Evolutionary conservation across 1,140 invertebrate genomes (phyloP).

Genomic region (Nephila pilipes): DNA sequence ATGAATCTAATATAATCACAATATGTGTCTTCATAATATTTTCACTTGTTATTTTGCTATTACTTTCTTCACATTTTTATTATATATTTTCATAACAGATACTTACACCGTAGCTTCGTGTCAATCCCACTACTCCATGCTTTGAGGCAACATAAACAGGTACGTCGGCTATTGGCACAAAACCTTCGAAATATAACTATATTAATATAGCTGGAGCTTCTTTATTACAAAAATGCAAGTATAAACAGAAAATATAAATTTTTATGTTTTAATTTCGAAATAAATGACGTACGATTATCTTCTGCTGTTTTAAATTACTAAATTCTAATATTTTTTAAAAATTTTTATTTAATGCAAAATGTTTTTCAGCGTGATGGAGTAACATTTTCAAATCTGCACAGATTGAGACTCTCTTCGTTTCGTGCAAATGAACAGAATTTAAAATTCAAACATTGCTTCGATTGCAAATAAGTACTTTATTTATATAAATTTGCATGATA

Average conservation of each 20-base stretch:
- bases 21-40: too few relatives aligned
- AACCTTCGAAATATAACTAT: slow-evolving; percentile 21
- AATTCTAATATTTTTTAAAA: background rate
- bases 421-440: too few relatives aligned
- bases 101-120: slow-evolving; percentile 84
- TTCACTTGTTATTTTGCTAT: background rate
- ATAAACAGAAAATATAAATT: background rate
- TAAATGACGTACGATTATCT: too few relatives aligned
- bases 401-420: too few relatives aligned
- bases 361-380: too few relatives aligned
- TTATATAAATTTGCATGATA: too few relatives aligned
- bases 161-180: slow-evolving; percentile 86
- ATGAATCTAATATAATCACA: too few relatives aligned
- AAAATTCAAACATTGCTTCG: too few relatives aligned
- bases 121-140: slow-evolving; percentile 88
- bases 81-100: background rate
- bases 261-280: too few relatives aligned
- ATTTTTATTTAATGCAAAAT: background rate
- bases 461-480: too few relatives aligned
- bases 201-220: background rate
- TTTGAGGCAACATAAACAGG: slow-evolving; percentile 90
- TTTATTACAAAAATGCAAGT: background rate
- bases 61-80: background rate
- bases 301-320: too few relatives aligned
- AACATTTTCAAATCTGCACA: too few relatives aligned